These are phyloP conservation scores for Nothobranchius kuhntae DNA, from an alignment of 2,113 vertebrate species.

Conservation along the genomic window DNA sequence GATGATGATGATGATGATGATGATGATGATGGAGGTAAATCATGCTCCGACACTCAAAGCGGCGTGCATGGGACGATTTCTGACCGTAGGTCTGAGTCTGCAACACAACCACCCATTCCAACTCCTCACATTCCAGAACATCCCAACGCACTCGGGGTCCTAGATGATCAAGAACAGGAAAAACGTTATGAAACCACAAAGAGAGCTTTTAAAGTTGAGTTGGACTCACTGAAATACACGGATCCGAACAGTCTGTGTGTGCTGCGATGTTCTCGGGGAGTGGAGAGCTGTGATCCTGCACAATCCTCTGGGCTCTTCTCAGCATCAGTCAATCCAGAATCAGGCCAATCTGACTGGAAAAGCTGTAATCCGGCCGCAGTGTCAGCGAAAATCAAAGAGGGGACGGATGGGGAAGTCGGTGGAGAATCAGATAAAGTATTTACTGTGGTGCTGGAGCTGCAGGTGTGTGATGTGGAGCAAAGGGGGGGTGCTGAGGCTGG, in stretches of 20 bases:
- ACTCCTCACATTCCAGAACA: neutral
- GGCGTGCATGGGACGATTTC: neutral
- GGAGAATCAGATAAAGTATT: slow-evolving; percentile 8
- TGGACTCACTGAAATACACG: neutral
- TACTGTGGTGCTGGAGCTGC: slow-evolving; percentile 20
- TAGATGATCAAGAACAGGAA: slow-evolving; percentile 3
- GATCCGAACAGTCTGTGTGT: neutral
- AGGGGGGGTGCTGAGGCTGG: neutral
- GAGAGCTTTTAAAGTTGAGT: slow-evolving; percentile 9
- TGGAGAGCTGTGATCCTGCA: neutral
- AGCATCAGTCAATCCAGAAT: neutral
- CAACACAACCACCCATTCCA: neutral
- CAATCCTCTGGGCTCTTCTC: neutral
- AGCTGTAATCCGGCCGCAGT: neutral
- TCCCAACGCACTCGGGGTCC: neutral
- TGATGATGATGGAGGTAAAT: neutral
- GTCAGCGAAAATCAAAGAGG: neutral
- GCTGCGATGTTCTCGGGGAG: neutral
- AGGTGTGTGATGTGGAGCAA: neutral
- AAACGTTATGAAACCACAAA: neutral
- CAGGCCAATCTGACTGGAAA: neutral
- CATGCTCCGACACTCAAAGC: neutral
- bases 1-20: neutral
- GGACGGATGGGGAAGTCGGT: neutral
- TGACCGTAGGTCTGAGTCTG: slow-evolving; percentile 1